Percentiles rank a stretch among this genome's conserved stretches.
Conservation (phyloP, 1,140 invertebrate genomes). For the Helicoverpa zea region DNA sequence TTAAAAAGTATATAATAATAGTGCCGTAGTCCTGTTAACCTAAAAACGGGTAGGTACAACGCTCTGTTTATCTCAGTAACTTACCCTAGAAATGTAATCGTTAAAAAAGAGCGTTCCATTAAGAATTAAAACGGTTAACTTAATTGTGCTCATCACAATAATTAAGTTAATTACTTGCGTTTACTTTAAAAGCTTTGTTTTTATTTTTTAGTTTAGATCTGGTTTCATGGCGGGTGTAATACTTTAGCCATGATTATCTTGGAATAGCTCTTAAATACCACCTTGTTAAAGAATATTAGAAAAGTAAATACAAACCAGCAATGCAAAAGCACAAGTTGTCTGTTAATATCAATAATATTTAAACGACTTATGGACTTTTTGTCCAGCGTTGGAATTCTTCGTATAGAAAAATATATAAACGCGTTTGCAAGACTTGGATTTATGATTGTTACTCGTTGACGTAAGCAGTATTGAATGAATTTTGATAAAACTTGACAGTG, state of each 20-base stretch:
- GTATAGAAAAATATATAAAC: too few relatives aligned
- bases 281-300: too few relatives aligned
- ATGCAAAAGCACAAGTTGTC: not conserved
- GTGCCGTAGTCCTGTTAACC: not conserved
- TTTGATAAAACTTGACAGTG: too few relatives aligned
- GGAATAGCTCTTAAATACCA: too few relatives aligned
- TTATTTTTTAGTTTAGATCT: not conserved
- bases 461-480: too few relatives aligned
- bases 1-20: not conserved
- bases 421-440: too few relatives aligned
- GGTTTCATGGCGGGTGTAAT: not conserved
- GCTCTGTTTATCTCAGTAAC: not conserved
- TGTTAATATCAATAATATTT: not conserved
- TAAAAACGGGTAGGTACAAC: not conserved
- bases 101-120: constrained; percentile 31
- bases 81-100: constrained; percentile 6
- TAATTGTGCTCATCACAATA: constrained; percentile 37
- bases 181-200: constrained; percentile 3
- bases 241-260: too few relatives aligned
- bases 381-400: too few relatives aligned
- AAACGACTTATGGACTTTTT: too few relatives aligned
- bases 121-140: constrained; percentile 29
- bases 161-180: constrained; percentile 33
- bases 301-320: too few relatives aligned
- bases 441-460: too few relatives aligned